These are phyloP conservation scores for Plutomurus gul DNA, from an alignment of 1,140 invertebrate species.

Conservation along the genomic window DNA sequence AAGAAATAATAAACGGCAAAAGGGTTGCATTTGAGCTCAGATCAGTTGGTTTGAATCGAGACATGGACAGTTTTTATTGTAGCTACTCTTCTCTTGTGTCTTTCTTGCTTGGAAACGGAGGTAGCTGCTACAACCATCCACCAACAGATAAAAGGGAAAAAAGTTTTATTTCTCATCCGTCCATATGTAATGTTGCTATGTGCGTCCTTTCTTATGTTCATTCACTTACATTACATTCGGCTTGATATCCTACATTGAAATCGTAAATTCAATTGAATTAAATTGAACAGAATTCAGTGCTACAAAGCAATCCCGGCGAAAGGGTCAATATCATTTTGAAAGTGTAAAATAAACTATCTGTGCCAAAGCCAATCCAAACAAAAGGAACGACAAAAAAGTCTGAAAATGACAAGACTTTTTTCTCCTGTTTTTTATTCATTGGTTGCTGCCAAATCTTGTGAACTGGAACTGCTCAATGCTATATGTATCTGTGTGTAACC, in stretches of 20 bases:
- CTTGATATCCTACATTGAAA: not conserved
- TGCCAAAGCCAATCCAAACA: not conserved
- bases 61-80: conserved; percentile 11
- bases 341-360: conserved; percentile 23
- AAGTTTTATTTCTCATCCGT: not conserved
- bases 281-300: no score
- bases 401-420: not conserved
- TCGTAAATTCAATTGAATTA: conserved; percentile 1
- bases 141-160: not conserved
- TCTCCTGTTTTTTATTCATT: not conserved
- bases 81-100: no score
- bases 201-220: not conserved
- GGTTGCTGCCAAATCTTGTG: not conserved
- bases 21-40: not conserved
- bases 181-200: not conserved
- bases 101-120: no score
- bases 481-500: not conserved
- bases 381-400: not conserved
- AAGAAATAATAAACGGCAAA: not conserved
- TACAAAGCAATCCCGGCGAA: not conserved
- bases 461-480: not conserved
- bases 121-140: not conserved
- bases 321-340: conserved; percentile 28
- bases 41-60: not conserved
- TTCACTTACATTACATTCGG: not conserved